Conservation (phyloP, 2,888 invertebrate genomes). For the Blastobasis adustella region DNA sequence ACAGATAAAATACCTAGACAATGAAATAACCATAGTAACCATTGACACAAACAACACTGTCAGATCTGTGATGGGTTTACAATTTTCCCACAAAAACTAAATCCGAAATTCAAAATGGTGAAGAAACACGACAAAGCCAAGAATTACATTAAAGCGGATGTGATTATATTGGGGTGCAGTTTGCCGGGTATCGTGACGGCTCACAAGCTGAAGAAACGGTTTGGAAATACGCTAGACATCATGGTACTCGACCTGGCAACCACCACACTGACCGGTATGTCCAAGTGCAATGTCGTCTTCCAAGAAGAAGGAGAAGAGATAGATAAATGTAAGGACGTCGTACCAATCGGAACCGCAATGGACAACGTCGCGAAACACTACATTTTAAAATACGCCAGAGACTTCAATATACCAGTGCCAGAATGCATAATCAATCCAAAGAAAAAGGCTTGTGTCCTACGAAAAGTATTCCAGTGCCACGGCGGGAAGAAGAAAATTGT, state of each 20-base stretch:
- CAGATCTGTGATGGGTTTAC: slow-evolving; percentile 4
- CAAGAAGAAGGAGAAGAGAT: slow-evolving; percentile 17
- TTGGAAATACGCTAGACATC: slow-evolving; percentile 57
- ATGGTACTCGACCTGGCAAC: slow-evolving; percentile 48
- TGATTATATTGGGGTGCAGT: slow-evolving; percentile 60
- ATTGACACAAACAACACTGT: no score
- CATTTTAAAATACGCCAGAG: slow-evolving; percentile 40
- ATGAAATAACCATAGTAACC: no score
- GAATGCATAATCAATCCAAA: slow-evolving; percentile 37
- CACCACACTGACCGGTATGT: slow-evolving; percentile 11
- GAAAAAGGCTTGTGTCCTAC: slow-evolving; percentile 21
- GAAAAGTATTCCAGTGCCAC: slow-evolving; percentile 50
- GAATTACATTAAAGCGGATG: slow-evolving; percentile 46
- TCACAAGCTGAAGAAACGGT: slow-evolving; percentile 54
- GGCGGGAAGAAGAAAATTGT: slow-evolving; percentile 37
- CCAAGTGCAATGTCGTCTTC: slow-evolving; percentile 47
- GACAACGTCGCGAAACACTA: slow-evolving; percentile 42
- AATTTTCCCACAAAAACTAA: slow-evolving; percentile 11
- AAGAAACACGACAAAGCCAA: slow-evolving; percentile 7
- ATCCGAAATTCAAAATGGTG: slow-evolving; percentile 17
- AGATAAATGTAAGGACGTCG: neutral
- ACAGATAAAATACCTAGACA: no score
- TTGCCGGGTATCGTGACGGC: slow-evolving; percentile 62
- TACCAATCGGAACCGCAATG: slow-evolving; percentile 4
- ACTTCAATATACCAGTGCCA: slow-evolving; percentile 48